Base-by-base conservation (phyloP, 2,888 invertebrate genomes). In the Oconnorella tubifera region DNA sequence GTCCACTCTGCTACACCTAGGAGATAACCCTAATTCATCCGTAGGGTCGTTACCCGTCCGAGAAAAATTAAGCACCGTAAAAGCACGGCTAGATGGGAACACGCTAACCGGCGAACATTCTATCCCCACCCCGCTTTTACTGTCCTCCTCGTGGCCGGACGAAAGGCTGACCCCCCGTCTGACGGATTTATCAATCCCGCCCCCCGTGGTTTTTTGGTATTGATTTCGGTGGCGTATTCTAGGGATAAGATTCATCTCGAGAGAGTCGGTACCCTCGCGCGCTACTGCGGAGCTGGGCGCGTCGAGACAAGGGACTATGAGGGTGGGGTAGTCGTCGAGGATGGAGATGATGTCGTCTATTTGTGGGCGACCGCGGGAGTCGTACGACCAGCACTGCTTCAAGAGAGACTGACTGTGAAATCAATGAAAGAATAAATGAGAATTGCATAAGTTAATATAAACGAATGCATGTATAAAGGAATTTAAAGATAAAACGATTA, bases 321-420 rank as follows among this genome's bases (percentile, higher is more conserved):
- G 86, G 3, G 89, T 86, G 23, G 90, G 89, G 80, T 89, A 88
- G 75, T 87, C 89, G 1, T 89, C 89, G 65, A 94, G 85, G 76
- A 89, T 88, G 68, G 91, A 91, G 1, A 90, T 89, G 64, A 94
- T 88, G 81, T 90, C 90, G 0, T 87, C 86, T 0, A 92, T 89
- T 1, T 87, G 85, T 2, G 91, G 91, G 27, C 94, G 87, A 73
- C 86, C 86, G 68, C 86, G 85, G 33, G 87, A 83, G 63, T 89
- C 88, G 67, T 84, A 85, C 70, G 86, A 86, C 91, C 93, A 92
- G 80, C 93, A 93, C 31, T 89, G 87, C 75, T 87, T 87, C 74
- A 94, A 86, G 62, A 69, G 56, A 10, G 55, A 51, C 51, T 62
- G 33, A 31, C 65, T 65, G 55, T 23, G 55, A 31, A 31, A 23